Conservation (phyloP, 2,888 invertebrate species). For the Drosophila mulleri region DNA sequence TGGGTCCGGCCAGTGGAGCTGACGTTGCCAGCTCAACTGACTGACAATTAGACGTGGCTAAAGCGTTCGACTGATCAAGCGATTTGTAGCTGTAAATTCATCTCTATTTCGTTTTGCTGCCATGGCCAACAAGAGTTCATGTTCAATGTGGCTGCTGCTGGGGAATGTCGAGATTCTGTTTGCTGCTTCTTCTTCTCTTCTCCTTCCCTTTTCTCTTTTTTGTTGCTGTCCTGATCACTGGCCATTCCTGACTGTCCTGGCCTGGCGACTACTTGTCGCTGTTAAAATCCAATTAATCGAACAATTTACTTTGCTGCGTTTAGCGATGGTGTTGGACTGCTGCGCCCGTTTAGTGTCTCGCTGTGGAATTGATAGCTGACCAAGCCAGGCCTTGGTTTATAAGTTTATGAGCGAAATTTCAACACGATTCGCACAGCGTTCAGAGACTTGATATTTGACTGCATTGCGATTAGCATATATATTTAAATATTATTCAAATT, state of each 20-base stretch:
- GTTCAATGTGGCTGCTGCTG: slow-evolving; percentile 53
- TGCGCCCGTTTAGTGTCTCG: slow-evolving; percentile 27
- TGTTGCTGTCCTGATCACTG: slow-evolving; percentile 31
- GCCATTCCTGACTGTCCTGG: slow-evolving; percentile 36
- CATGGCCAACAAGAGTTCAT: slow-evolving; percentile 61
- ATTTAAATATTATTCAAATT: background rate
- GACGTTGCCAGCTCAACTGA: slow-evolving; percentile 65
- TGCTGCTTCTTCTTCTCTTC: slow-evolving; percentile 13
- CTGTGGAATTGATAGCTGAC: slow-evolving; percentile 47
- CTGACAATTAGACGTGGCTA: slow-evolving; percentile 81
- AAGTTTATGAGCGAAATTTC: background rate
- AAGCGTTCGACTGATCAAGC: slow-evolving; percentile 82
- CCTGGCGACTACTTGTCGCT: slow-evolving; percentile 78
- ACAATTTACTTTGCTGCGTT: slow-evolving; percentile 80
- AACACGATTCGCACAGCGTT: background rate
- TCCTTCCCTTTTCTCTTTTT: background rate
- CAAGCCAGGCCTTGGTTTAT: slow-evolving; percentile 15
- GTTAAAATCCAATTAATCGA: slow-evolving; percentile 81
- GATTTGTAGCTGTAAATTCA: slow-evolving; percentile 84
- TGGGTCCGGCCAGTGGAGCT: slow-evolving; percentile 22
- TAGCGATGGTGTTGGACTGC: slow-evolving; percentile 71
- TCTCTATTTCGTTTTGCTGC: slow-evolving; percentile 71
- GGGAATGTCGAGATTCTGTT: slow-evolving; percentile 65
- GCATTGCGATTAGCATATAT: background rate
- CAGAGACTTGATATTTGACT: background rate